Evolutionary conservation across 30 jellyfish, hydroid and myxozoan species (phyloP), one percentile per base, ranked within the genome.

Genomic region (Turritopsis rubra): DNA sequence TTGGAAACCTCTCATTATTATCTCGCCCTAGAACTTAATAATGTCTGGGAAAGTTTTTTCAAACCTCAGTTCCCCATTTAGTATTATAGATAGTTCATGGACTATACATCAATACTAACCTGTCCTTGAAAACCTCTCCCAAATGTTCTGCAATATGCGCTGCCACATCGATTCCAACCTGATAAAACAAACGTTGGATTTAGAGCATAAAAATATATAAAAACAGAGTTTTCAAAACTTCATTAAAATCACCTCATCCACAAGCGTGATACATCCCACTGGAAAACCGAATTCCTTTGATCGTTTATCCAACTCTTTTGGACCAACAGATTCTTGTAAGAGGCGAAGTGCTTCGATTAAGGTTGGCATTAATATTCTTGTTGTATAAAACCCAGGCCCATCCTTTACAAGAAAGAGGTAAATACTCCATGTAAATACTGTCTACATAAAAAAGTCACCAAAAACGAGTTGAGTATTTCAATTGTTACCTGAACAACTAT

Each of bases 321-420:
- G 98, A 16, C 84, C 52, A 24, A 88, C 60, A 7, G 97, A 96
- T 82, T 93, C 96, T 89, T 89, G 95, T 19, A 91, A 23, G 18
- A 93, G 75, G 28, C 93, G 77, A 52, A 93, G 89, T 68, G 97
- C 98, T 88, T 93, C 98, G 9, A 87, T 91, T n/a, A 93, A 52
- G 26, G 96, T 93, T 77, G 96, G 96, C 81, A 81, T 89, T 75
- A 93, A 81, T n/a, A 93, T 89, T 4, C 98, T 95, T 29, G 98
- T 93, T 4, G 98, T 93, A 88, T 93, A 93, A 41, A 93, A 93
- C n/a, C 98, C 98, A 52, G 98, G 98, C 1, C 96, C 96, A 81
- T 93, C 98, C 98, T 93, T 71, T 13, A 13, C 13, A 41, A 41
- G 9, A 13, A 41, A 41, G 13, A 13, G 9, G 13, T 3, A 5